Evolutionary conservation across 1,140 invertebrate species (phyloP), one percentile per base, ranked within the genome.

Genomic region (Cydia amplana): DNA sequence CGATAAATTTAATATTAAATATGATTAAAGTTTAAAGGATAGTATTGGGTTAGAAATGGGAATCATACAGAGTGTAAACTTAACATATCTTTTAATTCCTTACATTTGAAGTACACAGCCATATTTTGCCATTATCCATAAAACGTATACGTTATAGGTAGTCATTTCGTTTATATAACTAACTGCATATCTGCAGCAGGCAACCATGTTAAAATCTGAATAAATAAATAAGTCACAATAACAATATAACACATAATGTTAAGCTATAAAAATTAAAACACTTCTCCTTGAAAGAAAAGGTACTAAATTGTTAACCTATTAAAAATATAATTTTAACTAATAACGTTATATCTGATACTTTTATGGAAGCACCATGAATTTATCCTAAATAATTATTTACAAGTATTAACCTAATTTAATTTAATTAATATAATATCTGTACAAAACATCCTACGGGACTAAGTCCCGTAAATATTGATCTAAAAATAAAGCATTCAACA

Each of bases 81-180:
- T 23, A 60, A 60, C 55, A 60, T 60, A 77, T 74, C 78, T 74
- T 67, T 83, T 82, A 84, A 84, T 85, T 85, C 78, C 77, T 85
- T 85, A 89, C 70, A 78, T 77, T 76, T 88, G 81, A 91, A 90
- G 85, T 90, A 91, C 90, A 91, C 90, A 91, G 90, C 90, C 90
- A 86, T 89, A 83, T 84, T 32, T 90, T 89, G 82, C 84, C 76
- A 85, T 80, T 79, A 76, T 75, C 55, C 55, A 60, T 51, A 18
- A 60, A 23, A 60, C 55, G 20, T 60, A 60, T 60, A 60, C 20
- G 55, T 60, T 60, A 23, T 7, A 51, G 63, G 60, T 73, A 75
- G 63, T 72, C 55, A 75, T 46, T 70, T 70, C 23, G 28, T 32
- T 49, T 18, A 76, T 28, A 25, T 67, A 60, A 60, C 55, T 5